Evolutionary conservation across 2,888 invertebrate species (phyloP), one percentile per base, ranked within the genome.

Genomic region (Desoria tigrina): DNA sequence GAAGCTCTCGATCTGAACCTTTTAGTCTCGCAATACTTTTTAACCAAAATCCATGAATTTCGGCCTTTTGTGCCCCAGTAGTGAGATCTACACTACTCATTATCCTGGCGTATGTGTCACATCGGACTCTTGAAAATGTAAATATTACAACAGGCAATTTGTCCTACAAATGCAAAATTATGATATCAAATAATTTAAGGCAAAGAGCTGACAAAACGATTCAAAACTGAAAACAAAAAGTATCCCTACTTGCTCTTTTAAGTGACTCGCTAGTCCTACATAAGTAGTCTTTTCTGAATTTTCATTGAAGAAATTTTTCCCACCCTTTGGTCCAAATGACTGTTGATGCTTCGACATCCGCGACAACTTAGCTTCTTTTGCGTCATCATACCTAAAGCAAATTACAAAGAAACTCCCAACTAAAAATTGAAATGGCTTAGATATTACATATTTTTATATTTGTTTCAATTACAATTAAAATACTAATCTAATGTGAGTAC

Each of bases 131-230:
- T 0, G 97, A 97, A 73, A 99, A 85, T 0, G 93, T 94, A 79
- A 99, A 99, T 0, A 92, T 90, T 0, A 99, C 95, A 0, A 93
- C 92, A 0, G 99, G 99, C 61, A 99, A 83, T 78, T 93, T 88
- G 76, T 95, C 89, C 67, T 87, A 39, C 16, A 60, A 32, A 23
- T 28, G 4, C 11, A 59, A 59, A 49, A 23, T 59, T 49, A 45
- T 4, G 23, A 24, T 58, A 28, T 27, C 6, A 61, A 62, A 42
- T 18, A 62, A 61, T 14, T 54, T 50, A 51, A 49, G 16, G 18
- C 9, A 54, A 16, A n/a, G 42, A 28, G n/a, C 42, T 49, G 3
- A 11, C n/a, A 53, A n/a, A n/a, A n/a, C n/a, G n/a, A 16, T 55
- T 16, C 57, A 2, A 62, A 18, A 59, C 61, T 39, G n/a, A n/a